Percentiles rank a stretch among this genome's conserved stretches.
Evolutionary conservation across 2,797 vertebrate genomes (phyloP).

Genomic region (Sebastes matsubarae): DNA sequence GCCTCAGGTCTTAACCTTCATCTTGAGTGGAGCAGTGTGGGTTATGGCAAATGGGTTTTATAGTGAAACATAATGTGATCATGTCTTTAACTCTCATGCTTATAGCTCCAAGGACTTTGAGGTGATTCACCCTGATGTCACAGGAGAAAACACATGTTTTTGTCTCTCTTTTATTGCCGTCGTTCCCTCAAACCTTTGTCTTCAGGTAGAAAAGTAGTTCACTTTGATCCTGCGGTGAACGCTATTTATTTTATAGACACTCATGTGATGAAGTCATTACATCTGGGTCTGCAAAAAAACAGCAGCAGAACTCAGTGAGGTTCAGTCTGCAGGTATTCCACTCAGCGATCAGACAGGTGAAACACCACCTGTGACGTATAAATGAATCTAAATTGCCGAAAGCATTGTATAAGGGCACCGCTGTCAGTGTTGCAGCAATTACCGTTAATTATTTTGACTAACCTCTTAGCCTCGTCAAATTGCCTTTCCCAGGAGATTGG

Average conservation of each 20-base stretch:
- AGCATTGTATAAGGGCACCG: conserved; percentile 29
- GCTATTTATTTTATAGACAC: not conserved
- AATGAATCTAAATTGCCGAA: conserved; percentile 42
- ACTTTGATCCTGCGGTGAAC: not conserved
- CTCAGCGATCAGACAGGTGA: conserved; percentile 65
- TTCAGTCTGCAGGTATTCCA: conserved; percentile 50
- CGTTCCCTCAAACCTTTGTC: not conserved
- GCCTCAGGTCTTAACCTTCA: not conserved
- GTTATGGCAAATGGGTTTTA: not conserved
- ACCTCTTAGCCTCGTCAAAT: conserved; percentile 48
- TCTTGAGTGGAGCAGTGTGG: not conserved
- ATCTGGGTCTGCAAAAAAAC: conserved; percentile 40
- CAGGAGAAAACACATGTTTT: not conserved
- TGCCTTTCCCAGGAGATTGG: conserved; percentile 70
- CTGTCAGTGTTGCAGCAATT: conserved; percentile 44
- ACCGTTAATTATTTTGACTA: conserved; percentile 59
- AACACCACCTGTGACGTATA: conserved; percentile 30
- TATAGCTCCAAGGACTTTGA: not conserved
- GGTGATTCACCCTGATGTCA: not conserved
- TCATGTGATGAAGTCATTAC: not conserved
- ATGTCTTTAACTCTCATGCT: not conserved
- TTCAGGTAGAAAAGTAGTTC: not conserved
- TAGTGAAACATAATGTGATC: not conserved
- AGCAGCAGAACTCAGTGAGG: conserved; percentile 51
- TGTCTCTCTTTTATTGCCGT: not conserved